Base-by-base conservation (phyloP, 2,888 invertebrate genomes). In the Mesochorus sp. region DNA sequence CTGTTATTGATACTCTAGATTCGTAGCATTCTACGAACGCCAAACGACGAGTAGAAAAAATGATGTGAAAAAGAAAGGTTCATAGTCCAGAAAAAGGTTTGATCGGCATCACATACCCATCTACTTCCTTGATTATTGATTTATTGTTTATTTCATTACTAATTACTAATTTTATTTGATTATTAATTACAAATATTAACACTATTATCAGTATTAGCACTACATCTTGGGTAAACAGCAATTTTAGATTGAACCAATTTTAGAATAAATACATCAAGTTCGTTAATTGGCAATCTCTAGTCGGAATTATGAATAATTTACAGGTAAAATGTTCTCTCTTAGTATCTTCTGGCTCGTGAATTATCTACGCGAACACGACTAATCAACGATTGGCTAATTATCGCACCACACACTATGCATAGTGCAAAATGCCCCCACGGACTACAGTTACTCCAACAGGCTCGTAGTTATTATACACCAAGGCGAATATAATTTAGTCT, bases 381-480 rank as follows among this genome's bases (percentile, higher is more conserved):
- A 86, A 88, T 87, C 86, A 87, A 82, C 79, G 83, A 87, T 84
- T 82, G 81, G 67, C 81, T 86, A 86, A 86, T 84, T 85, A 84
- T 78, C 47, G 61, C 21, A 6, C n/a, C 5, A 28, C 21, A 62
- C 28, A 19, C 26, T 34, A 59, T 42, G 14, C 24, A 12, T n/a
- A n/a, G 59, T 53, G 31, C 6, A 39, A 37, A 62, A 28, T 44
- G 31, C 28, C 26, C 55, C 21, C 14, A n/a, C 6, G 24, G 44
- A 39, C 51, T 34, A n/a, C 42, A 8, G 44, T 62, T 72, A 61
- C 37, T 61, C 10, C 44, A 44, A 47, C 61, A 24, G 8, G 6
- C 49, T 21, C 26, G 55, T 51, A 59, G 59, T 57, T 57, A 49
- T 62, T 68, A 61, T 70, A 51, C 34, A 51, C 39, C 68, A 61